Evolutionary conservation across 2,888 invertebrate genomes (phyloP), one percentile per base, ranked within the genome.

Genomic region (Brachycybe producta): DNA sequence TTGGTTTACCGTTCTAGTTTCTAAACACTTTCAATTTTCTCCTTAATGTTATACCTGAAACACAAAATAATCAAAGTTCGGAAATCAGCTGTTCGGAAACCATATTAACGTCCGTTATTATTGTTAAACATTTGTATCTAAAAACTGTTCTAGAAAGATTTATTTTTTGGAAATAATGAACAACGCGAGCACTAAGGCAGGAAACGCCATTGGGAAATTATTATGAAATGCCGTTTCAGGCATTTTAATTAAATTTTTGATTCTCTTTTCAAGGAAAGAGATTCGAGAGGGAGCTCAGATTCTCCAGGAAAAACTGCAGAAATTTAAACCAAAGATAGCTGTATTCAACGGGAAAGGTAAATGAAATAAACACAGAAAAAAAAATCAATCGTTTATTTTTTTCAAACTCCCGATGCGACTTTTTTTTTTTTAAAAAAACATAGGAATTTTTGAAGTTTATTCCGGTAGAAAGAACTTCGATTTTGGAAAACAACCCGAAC

Each of bases 401-500:
- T 43, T 43, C 3, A 36, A 15, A 27, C n/a, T n/a, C n/a, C n/a
- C n/a, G n/a, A n/a, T 40, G 17, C 40, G 19, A 45, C 5, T 26
- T 5, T 21, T 35, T 5, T 24, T 49, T n/a, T n/a, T 26, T 49
- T 28, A 47, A 24, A 21, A n/a, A 17, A 15, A 46, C 5, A 13
- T 58, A 70, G 69, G 69, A 52, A 95, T 95, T 62, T 95, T 92
- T 71, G 94, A 95, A 71, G 87, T 94, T 42, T 95, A 92, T 74
- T 87, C 88, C 54, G 94, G 94, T 15, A 90, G 90, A 71, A 94
- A 94, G 70, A 91, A 95, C 70, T 94, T 95, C 69, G 82, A 85
- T 65, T 91, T 95, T 70, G 95, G 95, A 40, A 82, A 91, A 61
- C 95, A 95, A 67, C 90, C 92, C 0, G 90, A 88, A 64, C 78